A percentile compares a stretch with the other conserved stretches of the same genome.
phyloP scores from a whole-genome alignment of 2,888 invertebrate species.

The Caenorhabditis sp. region DNA sequence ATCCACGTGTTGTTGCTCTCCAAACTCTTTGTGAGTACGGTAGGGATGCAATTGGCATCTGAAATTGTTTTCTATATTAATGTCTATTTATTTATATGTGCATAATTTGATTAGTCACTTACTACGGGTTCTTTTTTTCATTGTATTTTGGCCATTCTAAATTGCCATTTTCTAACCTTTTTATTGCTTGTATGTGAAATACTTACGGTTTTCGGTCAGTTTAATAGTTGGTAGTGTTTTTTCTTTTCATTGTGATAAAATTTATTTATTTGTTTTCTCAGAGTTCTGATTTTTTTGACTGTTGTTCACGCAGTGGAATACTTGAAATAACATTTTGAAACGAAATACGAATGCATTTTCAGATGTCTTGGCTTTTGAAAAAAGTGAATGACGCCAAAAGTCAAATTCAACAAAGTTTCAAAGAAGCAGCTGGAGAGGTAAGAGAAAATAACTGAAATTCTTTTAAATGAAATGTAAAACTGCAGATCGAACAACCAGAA shows the following conservation, averaged over 20 bases:
- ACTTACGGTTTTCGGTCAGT: not conserved
- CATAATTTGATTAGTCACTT: not conserved
- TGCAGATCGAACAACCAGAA: not conserved
- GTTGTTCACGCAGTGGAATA: not conserved
- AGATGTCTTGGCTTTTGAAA: slow-evolving; percentile 53
- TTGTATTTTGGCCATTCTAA: not conserved
- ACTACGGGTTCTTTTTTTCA: not conserved
- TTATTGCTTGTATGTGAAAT: not conserved
- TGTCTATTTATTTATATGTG: not conserved
- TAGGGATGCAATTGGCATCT: slow-evolving; percentile 14
- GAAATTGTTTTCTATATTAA: not conserved
- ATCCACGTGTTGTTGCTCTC: slow-evolving; percentile 34
- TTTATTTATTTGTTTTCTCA: not conserved
- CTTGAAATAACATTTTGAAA: too few species aligned
- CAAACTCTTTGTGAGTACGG: slow-evolving; percentile 45
- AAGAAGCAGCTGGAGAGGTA: slow-evolving; percentile 14
- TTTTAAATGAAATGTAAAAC: not conserved
- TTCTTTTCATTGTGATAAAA: not conserved
- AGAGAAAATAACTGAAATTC: too few species aligned
- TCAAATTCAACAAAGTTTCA: slow-evolving; percentile 42
- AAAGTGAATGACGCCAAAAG: slow-evolving; percentile 47
- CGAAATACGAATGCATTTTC: not conserved
- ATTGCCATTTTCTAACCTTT: not conserved
- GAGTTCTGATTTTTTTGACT: not conserved
- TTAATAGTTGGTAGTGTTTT: not conserved